These are phyloP conservation scores for Philonicus albiceps DNA, from an alignment of 2,888 invertebrate species.

Conservation along the genomic window DNA sequence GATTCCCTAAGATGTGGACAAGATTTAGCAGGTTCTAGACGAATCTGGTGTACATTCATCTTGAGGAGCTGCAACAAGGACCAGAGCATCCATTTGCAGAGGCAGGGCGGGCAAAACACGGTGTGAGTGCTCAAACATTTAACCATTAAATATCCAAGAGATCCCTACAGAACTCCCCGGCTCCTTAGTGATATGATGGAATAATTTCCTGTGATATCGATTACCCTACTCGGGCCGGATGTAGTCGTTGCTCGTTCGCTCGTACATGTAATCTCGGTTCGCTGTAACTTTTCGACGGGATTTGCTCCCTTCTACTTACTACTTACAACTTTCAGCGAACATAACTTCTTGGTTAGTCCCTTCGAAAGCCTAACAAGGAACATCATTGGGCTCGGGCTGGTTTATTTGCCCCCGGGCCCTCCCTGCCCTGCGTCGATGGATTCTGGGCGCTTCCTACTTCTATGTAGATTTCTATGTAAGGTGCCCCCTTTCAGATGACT, in stretches of 20 bases:
- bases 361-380: conserved; percentile 24
- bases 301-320: conserved; percentile 19
- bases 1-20: not conserved
- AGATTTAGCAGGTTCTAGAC: not conserved
- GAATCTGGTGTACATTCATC: not conserved
- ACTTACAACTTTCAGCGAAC: conserved; percentile 31
- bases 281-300: conserved; percentile 42
- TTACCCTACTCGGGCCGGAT: conserved; percentile 13
- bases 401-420: not conserved
- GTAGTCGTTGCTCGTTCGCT: not conserved
- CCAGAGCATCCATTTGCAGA: not conserved
- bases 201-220: conserved; percentile 41
- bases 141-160: not conserved
- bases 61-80: not conserved
- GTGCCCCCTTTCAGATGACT: conserved; percentile 40
- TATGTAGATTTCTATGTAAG: conserved; percentile 37
- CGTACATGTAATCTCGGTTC: conserved; percentile 27
- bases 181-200: conserved; percentile 6
- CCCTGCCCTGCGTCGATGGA: not conserved
- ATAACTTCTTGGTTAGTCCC: conserved; percentile 30
- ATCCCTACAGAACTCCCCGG: not conserved
- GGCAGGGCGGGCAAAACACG: not conserved
- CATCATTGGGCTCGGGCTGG: conserved; percentile 14
- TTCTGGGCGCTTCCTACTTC: not conserved
- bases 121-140: not conserved